A percentile compares a stretch with the other conserved stretches of the same genome.
Evolutionary conservation across 2,797 vertebrate species (phyloP).

Genomic region (Poecilia gillii): DNA sequence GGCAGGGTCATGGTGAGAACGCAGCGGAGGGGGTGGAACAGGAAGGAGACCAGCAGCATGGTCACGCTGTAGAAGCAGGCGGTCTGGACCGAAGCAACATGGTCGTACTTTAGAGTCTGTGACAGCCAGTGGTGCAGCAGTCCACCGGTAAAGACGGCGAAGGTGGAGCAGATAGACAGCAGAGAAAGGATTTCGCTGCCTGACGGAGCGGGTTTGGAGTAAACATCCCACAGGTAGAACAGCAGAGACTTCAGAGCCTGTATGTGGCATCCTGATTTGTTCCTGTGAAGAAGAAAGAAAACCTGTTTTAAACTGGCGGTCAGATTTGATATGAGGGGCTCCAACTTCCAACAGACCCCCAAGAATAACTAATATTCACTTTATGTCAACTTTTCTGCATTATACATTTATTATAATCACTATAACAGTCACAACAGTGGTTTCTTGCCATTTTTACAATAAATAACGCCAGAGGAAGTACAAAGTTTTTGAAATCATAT

Average conservation of each 20-base stretch:
- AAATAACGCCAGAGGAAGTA: background rate
- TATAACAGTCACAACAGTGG: background rate
- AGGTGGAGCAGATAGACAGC: constrained; percentile 80
- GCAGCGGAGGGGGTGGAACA: constrained; percentile 90
- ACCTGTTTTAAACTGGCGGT: background rate
- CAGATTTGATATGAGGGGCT: background rate
- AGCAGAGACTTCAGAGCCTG: constrained; percentile 40
- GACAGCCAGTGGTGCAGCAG: constrained; percentile 87
- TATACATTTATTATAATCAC: background rate
- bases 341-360: background rate
- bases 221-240: constrained; percentile 81
- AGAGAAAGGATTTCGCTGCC: constrained; percentile 78
- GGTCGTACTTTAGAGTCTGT: constrained; percentile 78
- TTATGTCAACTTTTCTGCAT: background rate
- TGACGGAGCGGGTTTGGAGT: constrained; percentile 81
- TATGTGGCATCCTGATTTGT: constrained; percentile 26
- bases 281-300: constrained; percentile 29
- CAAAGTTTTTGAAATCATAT: background rate
- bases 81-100: constrained; percentile 34
- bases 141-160: constrained; percentile 69
- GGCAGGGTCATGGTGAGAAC: constrained; percentile 87
- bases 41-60: constrained; percentile 75
- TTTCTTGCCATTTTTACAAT: too few species aligned
- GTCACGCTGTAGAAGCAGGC: constrained; percentile 73
- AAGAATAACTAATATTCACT: background rate